Conservation (phyloP, 2,888 invertebrate species). For the Cacoxenus indagator region DNA sequence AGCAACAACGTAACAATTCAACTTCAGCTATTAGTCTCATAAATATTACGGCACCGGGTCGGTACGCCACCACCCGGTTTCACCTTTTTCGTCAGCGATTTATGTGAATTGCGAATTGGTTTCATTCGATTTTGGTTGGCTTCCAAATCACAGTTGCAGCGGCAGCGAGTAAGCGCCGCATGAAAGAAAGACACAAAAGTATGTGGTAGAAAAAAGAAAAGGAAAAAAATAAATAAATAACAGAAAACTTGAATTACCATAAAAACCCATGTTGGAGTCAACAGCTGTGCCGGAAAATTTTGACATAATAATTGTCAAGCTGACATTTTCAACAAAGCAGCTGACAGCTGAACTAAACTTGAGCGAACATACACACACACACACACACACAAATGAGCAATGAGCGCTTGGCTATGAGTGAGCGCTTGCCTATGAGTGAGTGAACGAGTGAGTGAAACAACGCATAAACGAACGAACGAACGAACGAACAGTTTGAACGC, state of each 20-base stretch:
- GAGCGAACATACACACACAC: conserved; percentile 18
- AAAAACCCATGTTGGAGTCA: conserved; percentile 62
- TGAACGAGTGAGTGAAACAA: background rate
- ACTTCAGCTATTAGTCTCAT: conserved; percentile 4
- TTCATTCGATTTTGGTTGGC: background rate
- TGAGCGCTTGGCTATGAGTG: too few species aligned
- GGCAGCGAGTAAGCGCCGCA: background rate
- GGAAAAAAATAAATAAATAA: conserved; percentile 41
- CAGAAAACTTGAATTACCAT: conserved; percentile 62
- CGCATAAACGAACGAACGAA: background rate
- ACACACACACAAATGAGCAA: background rate
- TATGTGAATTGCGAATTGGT: conserved; percentile 1
- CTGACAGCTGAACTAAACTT: conserved; percentile 57
- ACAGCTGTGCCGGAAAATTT: conserved; percentile 56
- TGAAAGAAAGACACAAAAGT: background rate
- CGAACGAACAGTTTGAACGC: background rate
- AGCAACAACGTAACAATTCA: background rate
- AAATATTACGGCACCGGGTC: background rate
- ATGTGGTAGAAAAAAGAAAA: background rate
- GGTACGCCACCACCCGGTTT: conserved; percentile 9
- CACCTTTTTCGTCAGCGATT: conserved; percentile 6
- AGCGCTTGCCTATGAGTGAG: too few species aligned
- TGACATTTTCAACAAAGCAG: conserved; percentile 65
- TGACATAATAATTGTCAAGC: conserved; percentile 67
- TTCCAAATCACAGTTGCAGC: background rate